phyloP scores from a whole-genome alignment of 2,113 vertebrate genomes.

The Pteronura brasiliensis region DNA sequence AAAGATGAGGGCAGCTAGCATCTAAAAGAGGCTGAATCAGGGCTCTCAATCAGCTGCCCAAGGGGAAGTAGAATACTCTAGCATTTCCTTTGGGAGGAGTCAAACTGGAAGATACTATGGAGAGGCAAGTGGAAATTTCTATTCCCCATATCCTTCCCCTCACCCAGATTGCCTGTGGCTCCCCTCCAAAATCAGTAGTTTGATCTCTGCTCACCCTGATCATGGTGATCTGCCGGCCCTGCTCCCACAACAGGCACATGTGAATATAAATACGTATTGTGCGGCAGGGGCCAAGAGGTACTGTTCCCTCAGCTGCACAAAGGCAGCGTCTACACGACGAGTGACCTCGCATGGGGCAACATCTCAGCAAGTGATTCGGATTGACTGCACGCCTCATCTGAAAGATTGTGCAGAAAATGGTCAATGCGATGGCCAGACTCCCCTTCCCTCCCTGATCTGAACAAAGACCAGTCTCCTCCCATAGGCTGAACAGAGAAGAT shows the following conservation, averaged over 20 bases:
- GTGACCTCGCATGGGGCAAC: slow-evolving; percentile 63
- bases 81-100: not conserved
- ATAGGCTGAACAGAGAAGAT: not conserved
- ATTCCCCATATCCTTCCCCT: slow-evolving; percentile 30
- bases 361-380: slow-evolving; percentile 70
- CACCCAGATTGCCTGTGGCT: slow-evolving; percentile 37
- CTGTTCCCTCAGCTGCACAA: slow-evolving; percentile 70
- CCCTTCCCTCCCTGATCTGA: slow-evolving; percentile 59
- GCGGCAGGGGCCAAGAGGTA: slow-evolving; percentile 57
- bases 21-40: not conserved
- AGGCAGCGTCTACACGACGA: slow-evolving; percentile 69
- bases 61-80: not conserved
- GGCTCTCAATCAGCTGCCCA: not conserved
- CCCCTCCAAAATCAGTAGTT: slow-evolving; percentile 42
- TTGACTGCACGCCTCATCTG: slow-evolving; percentile 72
- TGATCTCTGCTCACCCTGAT: slow-evolving; percentile 74
- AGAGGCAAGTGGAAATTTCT: not conserved
- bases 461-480: slow-evolving; percentile 9
- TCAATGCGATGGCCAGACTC: slow-evolving; percentile 55
- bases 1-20: not conserved
- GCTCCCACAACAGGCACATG: slow-evolving; percentile 74
- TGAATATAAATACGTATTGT: slow-evolving; percentile 71
- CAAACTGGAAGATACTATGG: not conserved
- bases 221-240: slow-evolving; percentile 68
- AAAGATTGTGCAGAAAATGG: slow-evolving; percentile 77